Evolutionary conservation across 2,113 vertebrate genomes (phyloP), one percentile per base, ranked within the genome.

Genomic region (Odobenus rosmarus): DNA sequence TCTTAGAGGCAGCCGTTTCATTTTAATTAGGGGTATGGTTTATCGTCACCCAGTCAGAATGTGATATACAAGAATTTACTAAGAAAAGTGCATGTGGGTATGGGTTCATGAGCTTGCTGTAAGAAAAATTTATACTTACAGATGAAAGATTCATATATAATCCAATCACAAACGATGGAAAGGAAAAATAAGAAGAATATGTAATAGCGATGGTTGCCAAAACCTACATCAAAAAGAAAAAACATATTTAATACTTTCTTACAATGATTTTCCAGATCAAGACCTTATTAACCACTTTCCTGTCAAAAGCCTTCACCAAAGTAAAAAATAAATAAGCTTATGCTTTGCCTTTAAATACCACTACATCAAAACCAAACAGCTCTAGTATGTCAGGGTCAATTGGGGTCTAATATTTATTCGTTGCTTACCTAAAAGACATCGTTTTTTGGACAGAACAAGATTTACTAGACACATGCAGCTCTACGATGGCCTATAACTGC

Each of bases 181-280:
- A 99, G 97, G 71, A 99, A 99, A 72, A 98, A 36, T 76, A 99
- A 98, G 86, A 99, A 99, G 64, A 99, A 97, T 12, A 99, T 81
- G 94, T 99, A 99, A 98, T 99, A 99, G 88, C 96, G 98, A 97
- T 99, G 99, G 98, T 99, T 99, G 97, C 99, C 99, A 84, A 99
- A 97, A 88, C 99, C 99, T 99, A 92, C 14, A 97, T 95, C 36
- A 93, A 96, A 67, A 83, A 42, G 62, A 94, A 6, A 49, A 95
- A 95, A 93, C 67, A 80, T 12, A 74, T 3, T 81, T 49, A 46
- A 77, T 31, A 81, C 36, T 87, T 93, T 93, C 72, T 90, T 97
- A 82, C 39, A 87, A 80, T 59, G 67, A 57, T 61, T 79, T 92
- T 84, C 84, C 36, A 85, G 19, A 33, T 76, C 24, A 93, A 97